phyloP scores from a whole-genome alignment of 2,888 invertebrate genomes.

The Diarsia brunnea region DNA sequence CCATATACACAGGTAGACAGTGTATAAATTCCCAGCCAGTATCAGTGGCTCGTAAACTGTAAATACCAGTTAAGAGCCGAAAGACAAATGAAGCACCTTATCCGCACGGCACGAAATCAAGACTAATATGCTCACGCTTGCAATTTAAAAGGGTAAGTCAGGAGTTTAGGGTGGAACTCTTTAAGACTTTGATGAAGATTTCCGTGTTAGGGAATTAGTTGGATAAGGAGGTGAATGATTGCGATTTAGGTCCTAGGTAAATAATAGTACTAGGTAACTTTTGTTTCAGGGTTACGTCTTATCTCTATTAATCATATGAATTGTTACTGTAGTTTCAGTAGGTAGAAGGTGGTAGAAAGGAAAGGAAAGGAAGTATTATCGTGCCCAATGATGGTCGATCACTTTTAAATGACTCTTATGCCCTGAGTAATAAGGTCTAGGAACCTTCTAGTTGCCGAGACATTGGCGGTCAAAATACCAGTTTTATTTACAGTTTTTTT shows the following conservation, averaged over 20 bases:
- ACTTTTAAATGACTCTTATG: too few relatives aligned
- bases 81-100: slow-evolving; percentile 74
- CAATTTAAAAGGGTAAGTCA: slow-evolving; percentile 65
- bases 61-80: slow-evolving; percentile 64
- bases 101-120: slow-evolving; percentile 76
- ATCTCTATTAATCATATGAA: too few relatives aligned
- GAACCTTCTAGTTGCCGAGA: too few relatives aligned
- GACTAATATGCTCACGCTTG: slow-evolving; percentile 77
- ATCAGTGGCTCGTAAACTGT: slow-evolving; percentile 63
- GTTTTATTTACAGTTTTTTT: too few relatives aligned
- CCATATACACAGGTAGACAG: background rate
- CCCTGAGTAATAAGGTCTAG: too few relatives aligned
- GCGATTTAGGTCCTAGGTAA: slow-evolving; percentile 1
- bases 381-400: too few relatives aligned
- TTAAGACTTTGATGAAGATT: slow-evolving; percentile 69
- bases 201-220: slow-evolving; percentile 63
- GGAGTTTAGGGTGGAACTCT: slow-evolving; percentile 55
- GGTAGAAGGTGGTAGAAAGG: too few relatives aligned
- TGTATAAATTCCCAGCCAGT: slow-evolving; percentile 33
- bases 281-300: slow-evolving; percentile 1
- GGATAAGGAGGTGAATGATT: slow-evolving; percentile 28
- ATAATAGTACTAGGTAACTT: background rate
- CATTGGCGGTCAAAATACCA: too few relatives aligned
- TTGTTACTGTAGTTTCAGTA: too few relatives aligned
- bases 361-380: too few relatives aligned